Conservation (phyloP, 2,888 invertebrate genomes). For the Perdita meconis region DNA sequence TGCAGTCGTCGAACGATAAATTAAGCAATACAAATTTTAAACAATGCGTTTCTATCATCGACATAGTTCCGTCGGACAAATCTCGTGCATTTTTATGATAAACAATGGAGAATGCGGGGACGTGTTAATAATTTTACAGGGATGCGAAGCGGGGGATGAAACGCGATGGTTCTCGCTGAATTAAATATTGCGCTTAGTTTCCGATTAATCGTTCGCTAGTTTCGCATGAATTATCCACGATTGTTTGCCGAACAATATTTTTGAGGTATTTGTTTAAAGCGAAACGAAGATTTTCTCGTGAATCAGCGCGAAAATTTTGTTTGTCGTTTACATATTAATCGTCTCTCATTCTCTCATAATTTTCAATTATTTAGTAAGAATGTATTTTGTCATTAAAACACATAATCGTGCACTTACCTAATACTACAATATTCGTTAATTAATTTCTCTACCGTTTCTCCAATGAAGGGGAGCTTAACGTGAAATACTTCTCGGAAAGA, state of each 20-base stretch:
- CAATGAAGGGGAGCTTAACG: no score
- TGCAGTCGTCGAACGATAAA: background rate
- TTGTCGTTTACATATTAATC: no score
- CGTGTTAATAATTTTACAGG: constrained; percentile 35
- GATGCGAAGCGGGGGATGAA: background rate
- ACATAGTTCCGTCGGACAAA: constrained; percentile 2
- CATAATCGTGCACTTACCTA: no score
- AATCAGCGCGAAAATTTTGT: background rate
- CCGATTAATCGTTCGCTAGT: constrained; percentile 33
- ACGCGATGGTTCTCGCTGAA: constrained; percentile 10
- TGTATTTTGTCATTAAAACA: no score
- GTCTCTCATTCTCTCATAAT: no score
- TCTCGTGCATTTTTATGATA: constrained; percentile 27
- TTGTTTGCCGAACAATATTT: background rate
- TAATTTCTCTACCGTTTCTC: no score
- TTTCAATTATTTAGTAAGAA: no score
- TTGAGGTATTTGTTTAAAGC: background rate
- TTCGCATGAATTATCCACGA: constrained; percentile 17
- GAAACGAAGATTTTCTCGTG: background rate
- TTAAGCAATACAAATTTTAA: constrained; percentile 3
- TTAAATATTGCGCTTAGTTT: constrained; percentile 33
- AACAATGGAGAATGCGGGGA: constrained; percentile 11
- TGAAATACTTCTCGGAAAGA: no score
- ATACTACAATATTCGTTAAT: no score
- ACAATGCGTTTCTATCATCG: background rate